phyloP scores from a whole-genome alignment of 1,140 invertebrate species.

The Drosophila yakuba region DNA sequence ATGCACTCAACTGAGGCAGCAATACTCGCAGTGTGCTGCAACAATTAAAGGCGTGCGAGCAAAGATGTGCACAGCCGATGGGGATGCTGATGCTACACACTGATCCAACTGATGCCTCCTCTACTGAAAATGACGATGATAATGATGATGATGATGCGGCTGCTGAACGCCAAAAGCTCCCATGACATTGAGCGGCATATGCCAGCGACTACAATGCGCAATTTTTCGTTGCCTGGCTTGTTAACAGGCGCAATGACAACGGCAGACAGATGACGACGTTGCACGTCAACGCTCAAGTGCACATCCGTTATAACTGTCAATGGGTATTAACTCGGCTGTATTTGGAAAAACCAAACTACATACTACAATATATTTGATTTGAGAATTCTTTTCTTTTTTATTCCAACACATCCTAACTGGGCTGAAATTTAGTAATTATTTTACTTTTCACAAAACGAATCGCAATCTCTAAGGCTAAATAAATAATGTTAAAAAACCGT shows the following conservation, averaged over 20 bases:
- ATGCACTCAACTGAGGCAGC: conserved; percentile 71
- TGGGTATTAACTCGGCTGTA: conserved; percentile 48
- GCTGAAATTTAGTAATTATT: not conserved
- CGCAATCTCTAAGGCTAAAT: too few relatives aligned
- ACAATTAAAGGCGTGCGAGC: conserved; percentile 72
- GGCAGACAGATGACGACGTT: conserved; percentile 63
- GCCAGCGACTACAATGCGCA: conserved; percentile 66
- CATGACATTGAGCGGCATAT: conserved; percentile 73
- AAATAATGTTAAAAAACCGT: not conserved
- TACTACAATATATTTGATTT: not conserved
- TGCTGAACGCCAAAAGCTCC: conserved; percentile 57
- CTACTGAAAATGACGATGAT: conserved; percentile 17
- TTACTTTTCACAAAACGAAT: not conserved
- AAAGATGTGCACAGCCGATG: conserved; percentile 53
- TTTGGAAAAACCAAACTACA: not conserved
- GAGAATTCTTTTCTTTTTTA: not conserved
- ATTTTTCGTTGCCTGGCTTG: conserved; percentile 57
- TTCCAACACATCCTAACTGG: too few relatives aligned
- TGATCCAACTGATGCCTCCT: conserved; percentile 13
- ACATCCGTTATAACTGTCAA: conserved; percentile 78
- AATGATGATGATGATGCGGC: conserved; percentile 34
- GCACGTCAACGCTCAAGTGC: conserved; percentile 75
- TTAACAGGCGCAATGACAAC: conserved; percentile 68
- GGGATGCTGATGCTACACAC: conserved; percentile 30
- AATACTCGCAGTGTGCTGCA: conserved; percentile 44